Evolutionary conservation across 2,113 vertebrate genomes (phyloP).

Genomic region (Albula goreensis): DNA sequence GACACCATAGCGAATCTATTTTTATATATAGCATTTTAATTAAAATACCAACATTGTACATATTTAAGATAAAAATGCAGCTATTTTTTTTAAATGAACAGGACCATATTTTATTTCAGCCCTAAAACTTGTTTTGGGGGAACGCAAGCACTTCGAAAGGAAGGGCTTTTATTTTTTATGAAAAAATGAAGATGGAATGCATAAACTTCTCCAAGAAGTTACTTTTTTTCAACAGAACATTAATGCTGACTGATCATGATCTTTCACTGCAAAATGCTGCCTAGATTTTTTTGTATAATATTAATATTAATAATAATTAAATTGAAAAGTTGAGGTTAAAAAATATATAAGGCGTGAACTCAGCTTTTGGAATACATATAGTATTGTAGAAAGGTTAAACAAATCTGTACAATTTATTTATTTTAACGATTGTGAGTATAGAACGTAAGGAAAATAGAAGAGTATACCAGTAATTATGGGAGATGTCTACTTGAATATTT

Average conservation of each 20-base stretch:
- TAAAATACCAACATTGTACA: slow-evolving; percentile 83
- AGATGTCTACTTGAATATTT: slow-evolving; percentile 93
- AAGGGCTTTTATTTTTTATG: slow-evolving; percentile 68
- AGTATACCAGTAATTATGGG: slow-evolving; percentile 86
- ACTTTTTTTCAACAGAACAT: slow-evolving; percentile 66
- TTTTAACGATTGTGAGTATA: slow-evolving; percentile 88
- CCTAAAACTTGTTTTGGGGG: slow-evolving; percentile 56
- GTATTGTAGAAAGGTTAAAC: slow-evolving; percentile 81
- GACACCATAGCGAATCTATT: slow-evolving; percentile 92
- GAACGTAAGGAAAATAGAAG: slow-evolving; percentile 76
- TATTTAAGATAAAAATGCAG: slow-evolving; percentile 83
- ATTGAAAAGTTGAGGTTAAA: slow-evolving; percentile 77
- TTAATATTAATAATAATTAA: slow-evolving; percentile 80
- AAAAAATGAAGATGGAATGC: slow-evolving; percentile 67
- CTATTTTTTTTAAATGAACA: slow-evolving; percentile 83
- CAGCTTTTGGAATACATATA: slow-evolving; percentile 82
- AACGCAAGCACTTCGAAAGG: slow-evolving; percentile 67
- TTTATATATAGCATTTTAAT: slow-evolving; percentile 95
- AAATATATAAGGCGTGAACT: slow-evolving; percentile 78
- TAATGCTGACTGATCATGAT: slow-evolving; percentile 75
- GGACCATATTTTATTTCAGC: slow-evolving; percentile 84
- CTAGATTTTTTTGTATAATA: slow-evolving; percentile 76
- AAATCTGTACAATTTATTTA: slow-evolving; percentile 92
- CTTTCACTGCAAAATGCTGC: slow-evolving; percentile 77
- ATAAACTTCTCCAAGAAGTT: slow-evolving; percentile 74